These are phyloP conservation scores for Acleris emargana DNA, from an alignment of 2,888 invertebrate genomes.

Conservation along the genomic window DNA sequence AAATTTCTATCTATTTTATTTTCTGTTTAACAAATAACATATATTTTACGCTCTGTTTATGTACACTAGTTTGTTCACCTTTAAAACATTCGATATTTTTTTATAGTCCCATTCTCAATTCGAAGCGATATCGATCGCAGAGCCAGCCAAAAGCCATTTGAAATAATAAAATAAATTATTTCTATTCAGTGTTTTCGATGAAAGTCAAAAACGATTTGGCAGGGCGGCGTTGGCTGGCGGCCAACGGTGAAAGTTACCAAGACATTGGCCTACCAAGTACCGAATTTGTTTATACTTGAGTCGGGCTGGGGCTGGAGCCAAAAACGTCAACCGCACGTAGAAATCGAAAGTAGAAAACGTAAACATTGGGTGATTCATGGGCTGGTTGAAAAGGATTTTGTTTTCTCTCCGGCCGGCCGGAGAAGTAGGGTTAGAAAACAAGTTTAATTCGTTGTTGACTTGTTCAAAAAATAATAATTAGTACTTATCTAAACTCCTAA, in stretches of 20 bases:
- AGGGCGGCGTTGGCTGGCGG: constrained; percentile 62
- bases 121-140: constrained; percentile 45
- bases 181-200: constrained; percentile 66
- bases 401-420: constrained; percentile 26
- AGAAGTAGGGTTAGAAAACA: constrained; percentile 25
- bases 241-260: constrained; percentile 79
- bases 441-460: constrained; percentile 28
- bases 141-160: constrained; percentile 46
- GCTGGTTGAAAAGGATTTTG: constrained; percentile 30
- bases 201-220: constrained; percentile 69
- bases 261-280: constrained; percentile 75
- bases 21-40: constrained; percentile 4
- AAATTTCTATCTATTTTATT: constrained; percentile 5
- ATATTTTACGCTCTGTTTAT: constrained; percentile 9
- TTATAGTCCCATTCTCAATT: constrained; percentile 3
- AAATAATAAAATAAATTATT: constrained; percentile 70
- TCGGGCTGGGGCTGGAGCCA: constrained; percentile 53
- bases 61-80: constrained; percentile 29
- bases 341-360: constrained; percentile 56
- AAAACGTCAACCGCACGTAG: constrained; percentile 50
- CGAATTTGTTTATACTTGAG: constrained; percentile 71
- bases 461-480: constrained; percentile 17
- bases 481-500: neutral
- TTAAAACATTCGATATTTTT: constrained; percentile 23
- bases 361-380: constrained; percentile 36